These are phyloP conservation scores for Dermatemys mawii DNA, from an alignment of 2,113 vertebrate species.

Conservation along the genomic window DNA sequence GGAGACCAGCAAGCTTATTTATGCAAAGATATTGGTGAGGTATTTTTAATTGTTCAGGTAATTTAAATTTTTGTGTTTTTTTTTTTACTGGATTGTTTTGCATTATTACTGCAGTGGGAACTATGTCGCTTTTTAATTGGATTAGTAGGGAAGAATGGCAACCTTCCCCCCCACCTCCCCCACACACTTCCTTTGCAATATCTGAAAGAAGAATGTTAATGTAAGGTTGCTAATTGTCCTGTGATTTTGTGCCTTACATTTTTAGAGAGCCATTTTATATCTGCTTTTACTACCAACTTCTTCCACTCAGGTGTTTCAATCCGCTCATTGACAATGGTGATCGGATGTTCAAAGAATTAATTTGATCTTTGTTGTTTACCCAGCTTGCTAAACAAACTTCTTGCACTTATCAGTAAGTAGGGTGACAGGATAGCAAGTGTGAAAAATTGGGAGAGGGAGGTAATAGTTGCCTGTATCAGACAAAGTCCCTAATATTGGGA, in stretches of 20 bases:
- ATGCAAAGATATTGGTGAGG: neutral
- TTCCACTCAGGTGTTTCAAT: neutral
- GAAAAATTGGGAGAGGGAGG: neutral
- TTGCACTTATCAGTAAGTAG: neutral
- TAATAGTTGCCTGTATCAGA: neutral
- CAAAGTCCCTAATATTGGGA: neutral
- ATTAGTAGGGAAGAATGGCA: neutral
- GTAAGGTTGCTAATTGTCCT: neutral
- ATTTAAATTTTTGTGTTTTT: neutral
- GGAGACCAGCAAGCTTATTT: neutral
- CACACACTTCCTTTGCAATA: neutral
- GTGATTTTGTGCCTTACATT: neutral
- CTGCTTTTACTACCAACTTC: neutral
- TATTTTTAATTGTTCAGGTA: neutral
- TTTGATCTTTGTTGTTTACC: neutral
- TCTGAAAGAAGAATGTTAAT: neutral
- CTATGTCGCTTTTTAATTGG: fast-evolving
- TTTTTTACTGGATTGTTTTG: neutral
- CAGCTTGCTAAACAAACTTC: neutral
- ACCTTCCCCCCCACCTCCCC: neutral
- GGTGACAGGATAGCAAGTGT: neutral
- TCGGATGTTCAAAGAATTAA: neutral
- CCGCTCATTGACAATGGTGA: neutral
- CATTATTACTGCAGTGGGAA: neutral
- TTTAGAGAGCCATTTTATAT: neutral